Percentiles rank a stretch among this genome's conserved stretches.
These are phyloP conservation scores for Geotrupes spiniger DNA, from an alignment of 2,888 invertebrate genomes.

Conservation along the genomic window DNA sequence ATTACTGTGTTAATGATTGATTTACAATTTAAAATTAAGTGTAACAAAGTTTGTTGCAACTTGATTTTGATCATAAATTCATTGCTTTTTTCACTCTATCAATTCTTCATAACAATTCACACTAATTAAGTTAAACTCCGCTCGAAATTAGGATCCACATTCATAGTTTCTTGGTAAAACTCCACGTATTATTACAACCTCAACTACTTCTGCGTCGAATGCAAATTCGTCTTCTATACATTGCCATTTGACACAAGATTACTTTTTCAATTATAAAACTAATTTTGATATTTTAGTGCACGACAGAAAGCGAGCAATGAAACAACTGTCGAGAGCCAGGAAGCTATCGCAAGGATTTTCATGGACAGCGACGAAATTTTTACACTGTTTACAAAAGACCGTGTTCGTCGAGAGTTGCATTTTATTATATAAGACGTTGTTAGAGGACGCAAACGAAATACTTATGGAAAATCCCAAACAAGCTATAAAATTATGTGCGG, in stretches of 20 bases:
- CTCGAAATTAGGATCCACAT: too few species aligned
- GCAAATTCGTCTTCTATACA: too few species aligned
- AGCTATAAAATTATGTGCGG: conserved; percentile 51
- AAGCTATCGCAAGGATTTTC: conserved; percentile 42
- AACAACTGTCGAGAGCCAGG: conserved; percentile 34
- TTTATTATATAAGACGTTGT: conserved; percentile 50
- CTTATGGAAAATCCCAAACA: conserved; percentile 48
- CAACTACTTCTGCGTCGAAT: too few species aligned
- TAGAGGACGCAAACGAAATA: conserved; percentile 46
- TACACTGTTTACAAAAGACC: conserved; percentile 39
- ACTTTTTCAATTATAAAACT: too few species aligned
- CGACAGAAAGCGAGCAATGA: conserved; percentile 35
- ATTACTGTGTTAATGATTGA: not conserved
- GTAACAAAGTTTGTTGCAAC: too few species aligned
- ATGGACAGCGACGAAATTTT: conserved; percentile 46
- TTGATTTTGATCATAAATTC: too few species aligned
- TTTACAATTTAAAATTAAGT: not conserved
- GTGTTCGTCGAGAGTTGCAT: conserved; percentile 52
- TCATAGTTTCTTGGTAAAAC: too few species aligned
- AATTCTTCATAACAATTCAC: too few species aligned
- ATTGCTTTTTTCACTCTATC: too few species aligned
- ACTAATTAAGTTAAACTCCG: too few species aligned
- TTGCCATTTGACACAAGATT: too few species aligned
- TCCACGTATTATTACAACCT: too few species aligned
- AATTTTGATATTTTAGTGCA: conserved; percentile 24